Percentiles rank a stretch among this genome's conserved stretches.
Conservation (phyloP, 2,113 vertebrate species). For the Arizona elegans region DNA sequence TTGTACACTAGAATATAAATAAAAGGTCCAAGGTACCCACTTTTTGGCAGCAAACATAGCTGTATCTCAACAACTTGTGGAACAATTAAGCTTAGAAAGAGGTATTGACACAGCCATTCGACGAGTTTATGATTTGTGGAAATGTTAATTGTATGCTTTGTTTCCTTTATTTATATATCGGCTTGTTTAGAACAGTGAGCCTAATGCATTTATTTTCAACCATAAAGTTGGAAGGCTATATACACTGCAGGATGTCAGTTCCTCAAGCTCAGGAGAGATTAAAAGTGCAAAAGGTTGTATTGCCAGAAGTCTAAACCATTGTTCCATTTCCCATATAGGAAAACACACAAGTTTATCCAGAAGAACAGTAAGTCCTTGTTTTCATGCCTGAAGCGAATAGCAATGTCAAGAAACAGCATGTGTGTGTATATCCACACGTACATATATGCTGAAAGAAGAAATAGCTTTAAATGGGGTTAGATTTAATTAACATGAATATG, state of each 20-base stretch:
- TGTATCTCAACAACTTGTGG: not conserved
- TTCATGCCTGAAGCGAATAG: not conserved
- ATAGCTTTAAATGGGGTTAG: not conserved
- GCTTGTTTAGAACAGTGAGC: not conserved
- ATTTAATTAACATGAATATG: not conserved
- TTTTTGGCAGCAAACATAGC: not conserved
- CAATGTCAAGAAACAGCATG: not conserved
- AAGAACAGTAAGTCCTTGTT: not conserved
- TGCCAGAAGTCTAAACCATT: not conserved
- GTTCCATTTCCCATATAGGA: not conserved
- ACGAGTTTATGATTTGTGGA: not conserved
- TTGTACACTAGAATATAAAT: not conserved
- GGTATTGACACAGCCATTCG: not conserved
- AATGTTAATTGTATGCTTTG: not conserved
- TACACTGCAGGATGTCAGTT: not conserved
- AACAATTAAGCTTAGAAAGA: not conserved
- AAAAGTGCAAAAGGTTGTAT: conserved; percentile 3
- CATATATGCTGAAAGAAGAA: not conserved
- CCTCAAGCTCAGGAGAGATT: not conserved
- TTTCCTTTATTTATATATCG: not conserved
- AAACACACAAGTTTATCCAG: not conserved
- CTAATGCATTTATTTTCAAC: not conserved
- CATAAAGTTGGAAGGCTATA: not conserved
- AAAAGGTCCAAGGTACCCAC: not conserved
- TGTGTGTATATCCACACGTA: not conserved